Percentiles rank a stretch among this genome's conserved stretches.
Conservation (phyloP, 2,113 vertebrate genomes). For the Bubo scandiacus region DNA sequence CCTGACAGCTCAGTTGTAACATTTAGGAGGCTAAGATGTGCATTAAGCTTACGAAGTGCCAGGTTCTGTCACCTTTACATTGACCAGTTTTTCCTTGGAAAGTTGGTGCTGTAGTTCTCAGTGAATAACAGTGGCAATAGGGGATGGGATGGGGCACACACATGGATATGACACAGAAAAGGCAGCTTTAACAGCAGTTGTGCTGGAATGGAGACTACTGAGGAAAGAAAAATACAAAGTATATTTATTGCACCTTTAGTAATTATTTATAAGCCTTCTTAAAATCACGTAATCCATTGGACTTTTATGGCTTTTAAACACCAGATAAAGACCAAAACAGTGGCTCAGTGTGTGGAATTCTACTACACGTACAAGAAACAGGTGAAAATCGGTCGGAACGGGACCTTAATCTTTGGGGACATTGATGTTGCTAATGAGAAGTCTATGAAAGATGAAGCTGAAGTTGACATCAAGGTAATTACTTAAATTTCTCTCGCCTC, state of each 20-base stretch:
- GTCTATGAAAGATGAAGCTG: slow-evolving; percentile 82
- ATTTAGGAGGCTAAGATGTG: neutral
- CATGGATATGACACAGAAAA: neutral
- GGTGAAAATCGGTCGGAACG: slow-evolving; percentile 92
- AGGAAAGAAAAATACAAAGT: neutral
- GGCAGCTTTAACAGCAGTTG: neutral
- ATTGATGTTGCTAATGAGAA: slow-evolving; percentile 75
- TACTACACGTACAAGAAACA: slow-evolving; percentile 98
- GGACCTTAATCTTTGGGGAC: slow-evolving; percentile 89
- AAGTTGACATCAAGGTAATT: slow-evolving; percentile 87
- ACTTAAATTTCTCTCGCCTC: neutral
- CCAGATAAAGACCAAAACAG: slow-evolving; percentile 94
- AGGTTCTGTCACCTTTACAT: slow-evolving; percentile 8
- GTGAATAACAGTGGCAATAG: neutral
- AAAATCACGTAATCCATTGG: neutral
- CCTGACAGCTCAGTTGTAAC: neutral
- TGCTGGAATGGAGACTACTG: neutral
- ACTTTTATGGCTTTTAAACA: neutral
- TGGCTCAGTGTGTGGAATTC: slow-evolving; percentile 97
- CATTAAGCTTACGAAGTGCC: neutral
- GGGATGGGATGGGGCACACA: neutral
- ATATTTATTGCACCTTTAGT: neutral
- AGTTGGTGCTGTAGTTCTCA: neutral
- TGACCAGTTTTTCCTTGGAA: neutral
- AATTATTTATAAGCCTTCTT: neutral